Evolutionary conservation across 2,113 vertebrate genomes (phyloP).

Genomic region (Eolophus roseicapilla): DNA sequence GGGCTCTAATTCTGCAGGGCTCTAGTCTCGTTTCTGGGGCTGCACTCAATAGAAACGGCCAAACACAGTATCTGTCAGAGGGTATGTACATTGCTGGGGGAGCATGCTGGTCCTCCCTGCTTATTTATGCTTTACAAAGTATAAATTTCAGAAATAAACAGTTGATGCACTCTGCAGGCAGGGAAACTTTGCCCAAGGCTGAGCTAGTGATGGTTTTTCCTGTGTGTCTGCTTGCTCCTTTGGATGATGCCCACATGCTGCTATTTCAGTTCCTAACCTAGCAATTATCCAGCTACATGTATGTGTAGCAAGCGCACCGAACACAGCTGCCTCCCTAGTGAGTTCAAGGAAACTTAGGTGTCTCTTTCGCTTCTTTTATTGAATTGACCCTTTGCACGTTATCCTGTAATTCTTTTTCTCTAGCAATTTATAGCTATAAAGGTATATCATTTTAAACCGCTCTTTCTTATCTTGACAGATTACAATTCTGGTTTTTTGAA

Average conservation of each 20-base stretch:
- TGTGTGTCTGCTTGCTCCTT: neutral
- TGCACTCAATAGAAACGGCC: neutral
- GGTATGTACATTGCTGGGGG: neutral
- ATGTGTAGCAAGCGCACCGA: neutral
- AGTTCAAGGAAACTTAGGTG: neutral
- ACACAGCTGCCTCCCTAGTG: neutral
- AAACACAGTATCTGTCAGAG: neutral
- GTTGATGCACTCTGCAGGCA: neutral
- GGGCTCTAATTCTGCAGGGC: neutral
- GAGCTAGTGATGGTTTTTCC: neutral
- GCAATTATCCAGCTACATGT: neutral
- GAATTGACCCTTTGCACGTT: neutral
- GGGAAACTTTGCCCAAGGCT: neutral
- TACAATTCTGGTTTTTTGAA: neutral
- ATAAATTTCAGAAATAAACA: constrained; percentile 50
- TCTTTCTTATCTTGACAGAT: constrained; percentile 1
- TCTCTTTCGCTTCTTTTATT: constrained; percentile 1
- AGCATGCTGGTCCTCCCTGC: neutral
- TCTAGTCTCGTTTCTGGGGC: neutral
- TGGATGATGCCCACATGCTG: constrained; percentile 7
- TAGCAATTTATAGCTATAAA: constrained; percentile 17
- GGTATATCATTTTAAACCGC: constrained; percentile 22
- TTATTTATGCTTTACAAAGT: constrained; percentile 48
- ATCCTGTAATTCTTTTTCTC: neutral
- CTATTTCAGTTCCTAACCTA: constrained; percentile 20